Base-by-base conservation (phyloP, 1,140 invertebrate genomes). In the Sinella curviseta region DNA sequence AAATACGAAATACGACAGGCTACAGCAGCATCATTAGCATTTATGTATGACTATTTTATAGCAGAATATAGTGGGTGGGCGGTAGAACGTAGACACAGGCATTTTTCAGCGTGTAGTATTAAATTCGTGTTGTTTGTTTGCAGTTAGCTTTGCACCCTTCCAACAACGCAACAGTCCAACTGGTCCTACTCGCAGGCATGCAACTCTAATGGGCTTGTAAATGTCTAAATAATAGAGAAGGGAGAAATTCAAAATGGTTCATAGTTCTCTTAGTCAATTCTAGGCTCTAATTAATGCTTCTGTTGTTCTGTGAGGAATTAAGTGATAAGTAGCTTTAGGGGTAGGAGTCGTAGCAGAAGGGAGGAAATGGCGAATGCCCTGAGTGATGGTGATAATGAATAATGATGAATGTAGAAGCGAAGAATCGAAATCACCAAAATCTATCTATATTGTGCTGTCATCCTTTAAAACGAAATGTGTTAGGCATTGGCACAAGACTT, bases 311-410 rank as follows among this genome's bases (percentile, higher is more conserved):
- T 26, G 57, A 65, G 57, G 57, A 65, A 65, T 65, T 65, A 65
- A 65, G 57, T 65, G 57, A n/a, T 65, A 65, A 65, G 57, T 65
- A 65, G 57, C 57, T 65, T 65, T 65, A 17, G 4, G 57, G 4
- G 14, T 65, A 48, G 39, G 39, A 48, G 20, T 48, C 20, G 8
- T 48, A 20, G 8, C 39, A 20, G 39, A 48, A 20, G 39, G 8
- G 20, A 48, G 8, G 39, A 48, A 20, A 20, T 12, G 20, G 39
- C 8, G 39, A 48, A 48, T 20, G 20, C 39, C 20, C 39, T 48
- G 39, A 20, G 20, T 48, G 39, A 48, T 48, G 8, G 8, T 48
- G 39, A 48, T 48, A 48, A 48, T 8, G 39, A 48, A 48, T 20
- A 8, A 20, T 48, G 39, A n/a, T n/a, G n/a, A n/a, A n/a, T n/a